Base-by-base conservation (phyloP, 2,888 invertebrate genomes). In the Drosophila borborema region DNA sequence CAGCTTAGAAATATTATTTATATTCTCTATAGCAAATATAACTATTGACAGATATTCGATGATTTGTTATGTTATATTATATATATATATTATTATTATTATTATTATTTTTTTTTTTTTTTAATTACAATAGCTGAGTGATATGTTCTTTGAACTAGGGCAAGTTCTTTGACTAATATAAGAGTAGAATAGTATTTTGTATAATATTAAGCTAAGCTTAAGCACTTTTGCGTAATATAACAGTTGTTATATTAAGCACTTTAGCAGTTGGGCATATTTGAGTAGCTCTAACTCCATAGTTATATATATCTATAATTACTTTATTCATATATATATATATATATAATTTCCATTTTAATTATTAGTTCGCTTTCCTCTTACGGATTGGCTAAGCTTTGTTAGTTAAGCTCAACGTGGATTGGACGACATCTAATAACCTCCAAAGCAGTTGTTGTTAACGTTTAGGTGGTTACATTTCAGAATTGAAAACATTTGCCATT, bases 401-500 rank as follows among this genome's bases (percentile, higher is more conserved):
- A 9, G 40, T 55, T 16, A 6, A 45, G 46, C 18, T 48, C n/a
- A 14, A 9, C 46, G 36, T 20, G 34, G 7, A 34, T 46, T 46
- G 38, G 48, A 16, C 62, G 45, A 46, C 40, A 10, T 71, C 68
- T 66, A 65, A 63, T 71, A 64, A 66, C 71, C 66, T 80, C 79
- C 66, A 18, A 38, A 53, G 63, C 38, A 9, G 46, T 43, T 62
- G 43, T 10, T 20, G 36, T 49, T 10, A 48, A 23, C 28, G 43
- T 48, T 43, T n/a, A 45, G 28, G 58, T 61, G 62, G 65, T 66
- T 66, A 59, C 70, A 72, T 77, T 72, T 72, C 51, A 49, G 38
- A 70, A 79, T 74, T 72, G 76, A 0, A 72, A 77, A 75, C 70
- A 81, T 75, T 79, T 74, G 73, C 60, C 68, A 76, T 77, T 72